phyloP scores from a whole-genome alignment of 2,888 invertebrate genomes.

The Brenthis hecate region DNA sequence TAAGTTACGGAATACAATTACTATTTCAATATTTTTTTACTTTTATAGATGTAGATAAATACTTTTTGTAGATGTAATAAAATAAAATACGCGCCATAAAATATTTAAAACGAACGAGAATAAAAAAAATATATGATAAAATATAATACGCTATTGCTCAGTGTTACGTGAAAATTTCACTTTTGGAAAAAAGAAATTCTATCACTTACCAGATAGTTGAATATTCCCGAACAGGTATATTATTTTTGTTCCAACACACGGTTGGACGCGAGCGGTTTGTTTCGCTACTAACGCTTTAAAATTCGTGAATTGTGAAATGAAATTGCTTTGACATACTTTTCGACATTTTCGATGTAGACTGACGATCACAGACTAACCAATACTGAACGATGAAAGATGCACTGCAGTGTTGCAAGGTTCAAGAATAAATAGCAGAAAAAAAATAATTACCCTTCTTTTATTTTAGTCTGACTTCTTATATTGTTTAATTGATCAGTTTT shows the following conservation, averaged over 20 bases:
- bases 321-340: conserved; percentile 60
- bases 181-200: conserved; percentile 46
- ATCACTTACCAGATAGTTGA: conserved; percentile 36
- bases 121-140: background rate
- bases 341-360: conserved; percentile 60
- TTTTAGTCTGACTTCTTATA: no score
- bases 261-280: conserved; percentile 40
- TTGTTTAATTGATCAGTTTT: no score
- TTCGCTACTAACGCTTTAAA: conserved; percentile 47
- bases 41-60: background rate
- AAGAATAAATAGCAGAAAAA: no score
- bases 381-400: conserved; percentile 17
- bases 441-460: no score
- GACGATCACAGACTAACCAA: conserved; percentile 43
- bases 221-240: conserved; percentile 3
- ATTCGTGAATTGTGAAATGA: conserved; percentile 53
- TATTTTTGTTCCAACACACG: conserved; percentile 23
- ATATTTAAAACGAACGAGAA: conserved; percentile 2
- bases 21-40: background rate
- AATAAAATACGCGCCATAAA: conserved; percentile 3
- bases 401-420: conserved; percentile 4
- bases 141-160: conserved; percentile 16
- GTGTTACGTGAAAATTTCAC: conserved; percentile 48
- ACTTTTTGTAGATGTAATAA: background rate
- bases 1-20: background rate